Evolutionary conservation across 2,113 vertebrate genomes (phyloP), one percentile per base, ranked within the genome.

Genomic region (Cyanocitta stelleri): DNA sequence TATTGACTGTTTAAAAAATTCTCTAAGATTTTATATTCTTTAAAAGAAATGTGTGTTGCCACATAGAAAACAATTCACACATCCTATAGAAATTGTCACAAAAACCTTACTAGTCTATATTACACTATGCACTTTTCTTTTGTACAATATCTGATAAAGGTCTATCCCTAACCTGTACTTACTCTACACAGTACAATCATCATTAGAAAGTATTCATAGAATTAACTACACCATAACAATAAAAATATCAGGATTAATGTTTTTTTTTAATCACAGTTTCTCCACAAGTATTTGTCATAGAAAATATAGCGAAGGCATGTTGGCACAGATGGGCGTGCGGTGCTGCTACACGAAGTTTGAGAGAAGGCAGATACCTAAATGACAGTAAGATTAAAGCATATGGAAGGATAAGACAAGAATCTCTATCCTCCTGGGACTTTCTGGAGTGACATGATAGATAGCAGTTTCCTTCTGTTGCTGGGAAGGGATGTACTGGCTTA

Each of bases 11-110:
- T 98, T 98, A 97, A 98, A 98, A 98, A 98, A 96, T 91, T 95
- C 79, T 97, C 92, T 97, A 97, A 97, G 96, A 93, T 97, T 79
- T 98, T 93, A 96, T 96, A 96, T 86, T 98, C 91, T 95, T 97
- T 95, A 97, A 98, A 98, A 98, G 97, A 98, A 98, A 98, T 94
- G 94, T 96, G 96, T 96, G 94, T 69, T 97, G 97, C 95, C 97
- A 98, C 97, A 98, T 98, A 98, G 95, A 98, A 98, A 98, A 98
- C 98, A 98, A 98, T 96, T 96, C 95, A 97, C 97, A 98, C 93
- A 97, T 97, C 96, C 98, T 98, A 98, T 98, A 98, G 97, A 98
- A 98, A 98, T 97, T 91, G 96, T 96, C 98, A 97, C 98, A 97
- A 97, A 91, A 97, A 67, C 93, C 92, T 95, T 97, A 96, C 98